Evolutionary conservation across 2,797 vertebrate species (phyloP).

Genomic region (Halcyon leucocephala): DNA sequence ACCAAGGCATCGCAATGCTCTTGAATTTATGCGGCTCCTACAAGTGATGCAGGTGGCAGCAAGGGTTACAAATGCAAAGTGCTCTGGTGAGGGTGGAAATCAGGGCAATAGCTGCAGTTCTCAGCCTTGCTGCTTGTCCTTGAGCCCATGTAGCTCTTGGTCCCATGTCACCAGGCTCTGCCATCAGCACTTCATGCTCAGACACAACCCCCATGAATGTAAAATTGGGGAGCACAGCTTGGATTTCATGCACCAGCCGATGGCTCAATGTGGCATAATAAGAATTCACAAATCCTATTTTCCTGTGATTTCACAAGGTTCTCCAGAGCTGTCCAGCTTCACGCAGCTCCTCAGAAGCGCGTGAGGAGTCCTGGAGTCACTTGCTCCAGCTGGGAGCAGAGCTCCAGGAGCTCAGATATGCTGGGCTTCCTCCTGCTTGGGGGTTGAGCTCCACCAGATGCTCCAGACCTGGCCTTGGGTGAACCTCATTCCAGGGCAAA

Average conservation of each 20-base stretch:
- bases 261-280: rapidly evolving
- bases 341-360: not conserved
- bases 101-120: not conserved
- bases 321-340: not conserved
- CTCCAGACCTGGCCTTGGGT: not conserved
- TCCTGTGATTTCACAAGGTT: not conserved
- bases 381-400: rapidly evolving
- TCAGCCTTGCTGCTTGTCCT: not conserved
- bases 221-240: rapidly evolving
- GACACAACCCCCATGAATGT: rapidly evolving
- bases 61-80: too few relatives aligned
- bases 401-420: rapidly evolving
- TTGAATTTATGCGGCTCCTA: not conserved
- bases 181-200: rapidly evolving
- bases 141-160: rapidly evolving
- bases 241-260: not conserved
- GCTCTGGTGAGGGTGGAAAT: not conserved
- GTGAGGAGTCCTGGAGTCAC: rapidly evolving
- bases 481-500: not conserved
- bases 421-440: not conserved
- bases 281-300: not conserved
- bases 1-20: not conserved
- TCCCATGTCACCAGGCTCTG: not conserved
- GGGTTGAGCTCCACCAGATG: rapidly evolving
- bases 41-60: rapidly evolving